phyloP scores from a whole-genome alignment of 2,797 vertebrate species.

The Liasis olivaceus region DNA sequence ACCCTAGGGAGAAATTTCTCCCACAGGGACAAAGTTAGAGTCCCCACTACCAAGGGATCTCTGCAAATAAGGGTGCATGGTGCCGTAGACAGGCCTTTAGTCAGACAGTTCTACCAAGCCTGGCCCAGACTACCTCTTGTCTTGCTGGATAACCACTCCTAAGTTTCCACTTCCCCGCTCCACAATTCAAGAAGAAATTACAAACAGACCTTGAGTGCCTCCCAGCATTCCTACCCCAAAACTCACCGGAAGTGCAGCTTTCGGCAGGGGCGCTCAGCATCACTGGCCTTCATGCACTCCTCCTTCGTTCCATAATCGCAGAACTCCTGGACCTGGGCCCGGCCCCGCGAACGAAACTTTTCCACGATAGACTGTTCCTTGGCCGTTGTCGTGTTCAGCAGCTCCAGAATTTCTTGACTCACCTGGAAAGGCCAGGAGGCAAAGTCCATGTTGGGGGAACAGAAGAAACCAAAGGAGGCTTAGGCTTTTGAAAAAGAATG shows the following conservation, averaged over 20 bases:
- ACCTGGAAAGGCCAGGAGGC: conserved; percentile 71
- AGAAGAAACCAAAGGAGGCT: too few relatives aligned
- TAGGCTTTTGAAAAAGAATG: background rate
- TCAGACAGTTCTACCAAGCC: background rate
- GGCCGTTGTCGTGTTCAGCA: conserved; percentile 91
- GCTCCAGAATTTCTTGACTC: conserved; percentile 92
- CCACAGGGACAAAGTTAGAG: background rate
- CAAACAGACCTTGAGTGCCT: background rate
- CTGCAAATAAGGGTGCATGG: background rate
- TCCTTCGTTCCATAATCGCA: conserved; percentile 96
- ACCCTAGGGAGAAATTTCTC: background rate
- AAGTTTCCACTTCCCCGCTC: background rate
- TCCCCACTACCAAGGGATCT: background rate
- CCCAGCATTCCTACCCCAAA: background rate
- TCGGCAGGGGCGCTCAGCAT: conserved; percentile 85
- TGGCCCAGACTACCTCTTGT: background rate
- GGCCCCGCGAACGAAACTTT: conserved; percentile 90
- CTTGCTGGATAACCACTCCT: background rate
- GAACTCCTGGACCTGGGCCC: conserved; percentile 95
- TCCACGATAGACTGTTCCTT: conserved; percentile 97
- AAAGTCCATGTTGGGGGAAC: background rate
- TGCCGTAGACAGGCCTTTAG: background rate
- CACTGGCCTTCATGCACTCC: conserved; percentile 86
- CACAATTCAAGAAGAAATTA: background rate
- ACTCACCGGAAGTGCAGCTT: conserved; percentile 90